phyloP scores from a whole-genome alignment of 2,888 invertebrate species.

The Platynereis dumerilii region DNA sequence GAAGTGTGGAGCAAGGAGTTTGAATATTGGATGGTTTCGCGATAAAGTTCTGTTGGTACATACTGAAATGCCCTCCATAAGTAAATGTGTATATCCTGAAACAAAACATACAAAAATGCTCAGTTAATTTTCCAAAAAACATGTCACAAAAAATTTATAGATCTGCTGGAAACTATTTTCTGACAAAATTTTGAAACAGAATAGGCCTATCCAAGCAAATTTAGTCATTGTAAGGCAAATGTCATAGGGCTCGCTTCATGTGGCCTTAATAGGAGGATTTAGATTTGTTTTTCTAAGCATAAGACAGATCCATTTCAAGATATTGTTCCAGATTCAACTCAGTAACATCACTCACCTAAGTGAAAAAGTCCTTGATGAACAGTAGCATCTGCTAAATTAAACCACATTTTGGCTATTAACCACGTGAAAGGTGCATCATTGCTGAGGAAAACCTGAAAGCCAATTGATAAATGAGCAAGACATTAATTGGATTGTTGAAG shows the following conservation, averaged over 20 bases:
- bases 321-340: too few relatives aligned
- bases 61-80: slow-evolving; percentile 65
- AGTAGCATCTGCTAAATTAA: slow-evolving; percentile 61
- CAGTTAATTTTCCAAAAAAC: too few relatives aligned
- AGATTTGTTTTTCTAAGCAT: too few relatives aligned
- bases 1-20: slow-evolving; percentile 65
- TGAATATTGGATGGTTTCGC: slow-evolving; percentile 65
- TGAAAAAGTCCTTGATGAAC: slow-evolving; percentile 60
- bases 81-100: slow-evolving; percentile 63
- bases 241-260: too few relatives aligned
- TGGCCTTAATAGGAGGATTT: too few relatives aligned
- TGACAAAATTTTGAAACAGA: too few relatives aligned
- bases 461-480: not conserved
- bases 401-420: slow-evolving; percentile 64
- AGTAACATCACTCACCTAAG: slow-evolving; percentile 52
- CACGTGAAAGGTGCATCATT: slow-evolving; percentile 61
- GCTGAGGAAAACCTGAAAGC: slow-evolving; percentile 62
- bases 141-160: too few relatives aligned
- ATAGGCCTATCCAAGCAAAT: too few relatives aligned
- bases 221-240: too few relatives aligned
- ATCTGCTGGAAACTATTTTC: too few relatives aligned
- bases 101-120: not conserved
- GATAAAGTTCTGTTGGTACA: slow-evolving; percentile 64
- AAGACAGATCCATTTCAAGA: too few relatives aligned
- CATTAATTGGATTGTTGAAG: too few relatives aligned